Evolutionary conservation across 2,797 vertebrate genomes (phyloP).

Genomic region (Prionace glauca): DNA sequence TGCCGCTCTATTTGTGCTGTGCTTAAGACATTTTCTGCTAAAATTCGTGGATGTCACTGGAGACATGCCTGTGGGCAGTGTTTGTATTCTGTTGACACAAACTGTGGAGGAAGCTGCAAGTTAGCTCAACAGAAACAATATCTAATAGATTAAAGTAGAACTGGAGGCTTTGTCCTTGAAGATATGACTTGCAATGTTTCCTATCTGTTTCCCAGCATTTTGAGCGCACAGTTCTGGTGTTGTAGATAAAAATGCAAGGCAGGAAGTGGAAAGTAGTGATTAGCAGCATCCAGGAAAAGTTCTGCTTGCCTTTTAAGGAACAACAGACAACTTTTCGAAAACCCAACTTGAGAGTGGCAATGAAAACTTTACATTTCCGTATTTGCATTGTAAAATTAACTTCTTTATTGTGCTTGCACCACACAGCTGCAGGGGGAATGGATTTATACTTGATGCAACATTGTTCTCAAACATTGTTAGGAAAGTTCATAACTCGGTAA

Average conservation of each 20-base stretch:
- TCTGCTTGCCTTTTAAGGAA: background rate
- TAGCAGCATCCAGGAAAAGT: background rate
- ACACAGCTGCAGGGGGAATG: background rate
- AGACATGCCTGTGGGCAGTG: background rate
- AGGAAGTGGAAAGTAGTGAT: background rate
- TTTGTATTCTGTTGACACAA: background rate
- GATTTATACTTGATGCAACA: background rate
- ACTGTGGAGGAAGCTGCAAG: background rate
- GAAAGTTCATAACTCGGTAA: too few species aligned
- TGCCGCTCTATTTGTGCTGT: background rate
- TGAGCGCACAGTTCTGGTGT: background rate
- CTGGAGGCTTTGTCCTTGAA: background rate
- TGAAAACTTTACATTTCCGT: background rate
- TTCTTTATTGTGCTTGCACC: background rate
- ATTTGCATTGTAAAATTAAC: background rate
- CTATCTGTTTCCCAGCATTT: background rate
- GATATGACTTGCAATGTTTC: background rate
- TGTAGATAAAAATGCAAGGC: conserved; percentile 13
- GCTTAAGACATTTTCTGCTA: background rate
- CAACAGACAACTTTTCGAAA: background rate
- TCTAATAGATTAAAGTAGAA: background rate
- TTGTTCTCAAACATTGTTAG: background rate
- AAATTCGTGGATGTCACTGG: background rate
- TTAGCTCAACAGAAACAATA: background rate
- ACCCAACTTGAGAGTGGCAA: background rate